Conservation (phyloP, 2,113 vertebrate genomes). For the human (Homo sapiens) region GRCh38 chr21:30958001-30958500, state of each 20-base stretch:
- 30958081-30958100: background rate
- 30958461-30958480: too few relatives aligned
- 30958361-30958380: background rate
- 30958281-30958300: background rate
- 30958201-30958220: background rate
- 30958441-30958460: background rate
- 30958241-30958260: background rate
- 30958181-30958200: background rate
- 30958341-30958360: background rate
- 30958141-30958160: background rate
- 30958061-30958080: background rate
- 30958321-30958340: background rate
- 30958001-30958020: background rate
- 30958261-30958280: background rate
- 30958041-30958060: background rate
- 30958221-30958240: background rate
- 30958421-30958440: background rate
- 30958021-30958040: background rate
- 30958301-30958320: background rate
- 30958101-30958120: rapidly evolving
- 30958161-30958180: background rate
- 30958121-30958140: rapidly evolving
- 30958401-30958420: background rate
- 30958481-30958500: background rate
- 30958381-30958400: background rate